Percentiles rank a stretch among this genome's conserved stretches.
phyloP scores from a whole-genome alignment of 2,113 vertebrate genomes.

The Saccopteryx bilineata region DNA sequence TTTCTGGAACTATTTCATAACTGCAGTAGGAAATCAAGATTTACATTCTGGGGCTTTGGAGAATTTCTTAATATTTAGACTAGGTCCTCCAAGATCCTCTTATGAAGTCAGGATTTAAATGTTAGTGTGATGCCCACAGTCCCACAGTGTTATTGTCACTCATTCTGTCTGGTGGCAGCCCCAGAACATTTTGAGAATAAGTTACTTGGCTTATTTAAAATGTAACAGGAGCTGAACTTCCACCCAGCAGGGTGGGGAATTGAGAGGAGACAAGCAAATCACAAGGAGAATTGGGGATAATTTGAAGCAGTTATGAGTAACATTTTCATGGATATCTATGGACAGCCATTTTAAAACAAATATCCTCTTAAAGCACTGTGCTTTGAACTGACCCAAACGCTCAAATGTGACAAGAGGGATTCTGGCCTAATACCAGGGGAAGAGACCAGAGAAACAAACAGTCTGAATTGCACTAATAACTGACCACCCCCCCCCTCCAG shows the following conservation, averaged over 20 bases:
- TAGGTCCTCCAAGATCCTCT: neutral
- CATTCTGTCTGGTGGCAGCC: neutral
- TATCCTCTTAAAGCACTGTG: neutral
- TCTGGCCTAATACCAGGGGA: neutral
- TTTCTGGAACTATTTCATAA: slow-evolving; percentile 77
- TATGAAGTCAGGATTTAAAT: slow-evolving; percentile 7
- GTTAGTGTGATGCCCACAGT: neutral
- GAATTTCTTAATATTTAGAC: slow-evolving; percentile 43
- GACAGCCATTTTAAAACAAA: slow-evolving; percentile 31
- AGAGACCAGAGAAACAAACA: slow-evolving; percentile 13
- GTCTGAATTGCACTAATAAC: neutral
- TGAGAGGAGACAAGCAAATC: slow-evolving; percentile 49
- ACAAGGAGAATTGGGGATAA: neutral
- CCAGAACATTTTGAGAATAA: slow-evolving; percentile 12
- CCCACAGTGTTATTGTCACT: neutral
- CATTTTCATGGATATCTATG: neutral
- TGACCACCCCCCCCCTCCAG: neutral
- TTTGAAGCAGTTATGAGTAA: neutral
- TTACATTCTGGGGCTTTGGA: slow-evolving; percentile 49
- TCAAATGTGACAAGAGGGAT: neutral
- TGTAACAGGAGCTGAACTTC: neutral
- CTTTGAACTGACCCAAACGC: slow-evolving; percentile 30
- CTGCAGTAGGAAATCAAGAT: slow-evolving; percentile 63
- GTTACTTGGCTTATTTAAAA: slow-evolving; percentile 42
- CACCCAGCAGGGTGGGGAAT: neutral